Base-by-base conservation (phyloP, 2,888 invertebrate genomes). In the Therioaphis trifolii region DNA sequence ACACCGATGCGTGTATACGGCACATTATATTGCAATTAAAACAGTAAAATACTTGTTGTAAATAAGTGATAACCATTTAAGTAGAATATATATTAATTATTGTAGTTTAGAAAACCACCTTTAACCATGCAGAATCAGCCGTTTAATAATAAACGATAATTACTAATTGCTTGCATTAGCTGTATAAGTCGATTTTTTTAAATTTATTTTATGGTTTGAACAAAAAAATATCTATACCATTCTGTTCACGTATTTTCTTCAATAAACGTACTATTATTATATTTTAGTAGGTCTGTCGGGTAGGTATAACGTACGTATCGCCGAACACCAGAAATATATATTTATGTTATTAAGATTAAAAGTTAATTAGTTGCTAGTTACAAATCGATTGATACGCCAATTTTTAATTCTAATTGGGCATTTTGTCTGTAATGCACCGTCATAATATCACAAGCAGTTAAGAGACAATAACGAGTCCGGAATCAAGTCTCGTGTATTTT, bases 21-120 rank as follows among this genome's bases (percentile, higher is more conserved):
- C n/a, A n/a, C n/a, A n/a, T 1, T 35, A 12, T n/a, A 52, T 29
- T 52, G 35, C 52, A 72, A 72, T 72, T 72, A 72, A 55, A 72
- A 35, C 72, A 35, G 29, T 72, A 55, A 72, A 72, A 35, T 14
- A 29, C 52, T 52, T 12, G 52, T 35, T n/a, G n/a, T n/a, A n/a
- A 35, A 35, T 35, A 35, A 35, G 3, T 15, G n/a, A 55, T 35
- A 21, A 21, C 72, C 15, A 21, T 58, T 24, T 58, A 58, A n/a
- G 58, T 11, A 21, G 9, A 2, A 55, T 35, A 35, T 35, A 35
- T 58, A 58, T 58, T 21, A 21, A 58, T 24, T 58, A 2, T 24
- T 58, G 21, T 24, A 24, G 24, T 12, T 12, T 58, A 52, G 27
- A 71, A 29, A 35, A 72, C n/a, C 35, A 35, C 35, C 7, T 52